A percentile compares a stretch with the other conserved stretches of the same genome.
These are phyloP conservation scores for Gallinago nigripennis DNA, from an alignment of 2,797 vertebrate genomes.

Conservation along the genomic window DNA sequence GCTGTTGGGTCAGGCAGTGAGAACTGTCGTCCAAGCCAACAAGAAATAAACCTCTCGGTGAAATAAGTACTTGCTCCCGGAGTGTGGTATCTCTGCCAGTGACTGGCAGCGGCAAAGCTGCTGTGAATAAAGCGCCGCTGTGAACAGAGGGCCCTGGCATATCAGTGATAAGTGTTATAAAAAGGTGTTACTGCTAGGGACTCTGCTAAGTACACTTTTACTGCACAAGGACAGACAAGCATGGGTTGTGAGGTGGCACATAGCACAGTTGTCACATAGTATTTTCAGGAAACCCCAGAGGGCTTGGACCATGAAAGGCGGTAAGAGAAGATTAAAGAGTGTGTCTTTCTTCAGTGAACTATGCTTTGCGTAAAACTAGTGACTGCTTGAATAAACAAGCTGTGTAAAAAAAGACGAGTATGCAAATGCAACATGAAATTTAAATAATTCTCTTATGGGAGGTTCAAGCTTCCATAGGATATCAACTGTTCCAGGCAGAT, in stretches of 20 bases:
- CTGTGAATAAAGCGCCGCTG: background rate
- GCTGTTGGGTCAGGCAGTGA: background rate
- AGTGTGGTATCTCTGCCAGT: background rate
- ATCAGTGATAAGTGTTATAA: background rate
- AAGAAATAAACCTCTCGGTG: background rate
- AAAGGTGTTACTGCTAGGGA: background rate
- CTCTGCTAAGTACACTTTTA: background rate
- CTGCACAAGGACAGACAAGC: background rate
- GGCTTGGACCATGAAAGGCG: background rate
- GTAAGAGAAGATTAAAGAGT: background rate
- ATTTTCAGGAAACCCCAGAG: background rate
- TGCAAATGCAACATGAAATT: accelerated
- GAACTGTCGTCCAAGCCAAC: background rate
- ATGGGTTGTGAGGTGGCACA: background rate
- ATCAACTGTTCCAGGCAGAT: background rate
- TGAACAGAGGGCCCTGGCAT: background rate
- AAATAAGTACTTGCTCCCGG: background rate
- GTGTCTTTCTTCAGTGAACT: background rate
- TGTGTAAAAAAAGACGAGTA: background rate
- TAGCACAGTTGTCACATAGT: background rate
- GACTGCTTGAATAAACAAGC: background rate
- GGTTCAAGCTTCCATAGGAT: background rate
- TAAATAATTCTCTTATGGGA: background rate
- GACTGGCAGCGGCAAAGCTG: background rate
- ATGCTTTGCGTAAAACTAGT: background rate